Evolutionary conservation across 2,797 vertebrate genomes (phyloP), one percentile per base, ranked within the genome.

Genomic region (Oceanodroma leucorhoa): DNA sequence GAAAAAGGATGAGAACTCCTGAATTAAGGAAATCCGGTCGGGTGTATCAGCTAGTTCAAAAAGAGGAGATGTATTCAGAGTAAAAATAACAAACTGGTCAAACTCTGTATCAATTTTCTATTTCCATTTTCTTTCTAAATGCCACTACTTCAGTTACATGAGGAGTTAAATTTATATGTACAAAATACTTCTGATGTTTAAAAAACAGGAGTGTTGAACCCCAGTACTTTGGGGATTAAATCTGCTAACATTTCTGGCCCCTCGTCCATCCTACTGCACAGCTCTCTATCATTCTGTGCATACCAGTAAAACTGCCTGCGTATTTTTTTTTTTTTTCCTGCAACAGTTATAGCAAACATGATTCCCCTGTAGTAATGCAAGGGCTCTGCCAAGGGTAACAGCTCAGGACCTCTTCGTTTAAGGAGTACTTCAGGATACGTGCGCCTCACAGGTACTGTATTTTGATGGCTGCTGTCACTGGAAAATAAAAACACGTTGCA

Each of bases 11-110:
- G 60, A 62, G 24, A 93, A 66, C 14, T 64, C 72, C 76, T 24
- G 18, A 87, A 50, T 60, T 22, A 91, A 93, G 79, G 81, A 93
- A 48, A 51, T 32, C 62, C 75, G 94, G 64, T 50, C 94, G 94
- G 80, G 89, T 64, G 34, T 6, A 53, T 22, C 57, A 53, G 43
- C 22, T 14, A 16, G 3, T 38, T 32, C 36, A 30, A 27, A 45
- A 27, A 43, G 22, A 80, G 10, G 18, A 0, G 0, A n/a, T 9
- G 27, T 6, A n/a, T 11, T 21, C 50, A 19, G 30, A 50, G 4
- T 13, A 30, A 67, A 66, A 62, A 30, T 5, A 77, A 38, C 19
- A 61, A 77, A 55, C 51, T 12, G 21, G 9, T 29, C 40, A 71
- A 69, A 64, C 36, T 23, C 3, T 3, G 2, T 1, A 20, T 3